Evolutionary conservation across 2,797 vertebrate species (phyloP), one percentile per base, ranked within the genome.

Genomic region (Mustela erminea): DNA sequence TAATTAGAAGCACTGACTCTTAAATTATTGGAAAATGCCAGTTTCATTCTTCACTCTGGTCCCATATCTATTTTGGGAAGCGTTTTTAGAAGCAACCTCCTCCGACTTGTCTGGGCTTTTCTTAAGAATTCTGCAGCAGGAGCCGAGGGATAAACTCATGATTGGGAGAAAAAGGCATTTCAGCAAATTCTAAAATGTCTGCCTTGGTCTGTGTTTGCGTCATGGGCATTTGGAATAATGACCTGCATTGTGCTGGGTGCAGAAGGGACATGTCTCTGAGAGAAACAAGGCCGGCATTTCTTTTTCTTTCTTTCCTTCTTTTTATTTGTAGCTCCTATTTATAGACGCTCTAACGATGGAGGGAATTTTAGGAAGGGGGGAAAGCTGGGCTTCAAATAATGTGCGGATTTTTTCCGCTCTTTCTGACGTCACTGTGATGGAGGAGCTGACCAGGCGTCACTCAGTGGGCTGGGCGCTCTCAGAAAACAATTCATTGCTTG

Each of bases 221-320:
- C 97, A 96, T 86, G 97, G 96, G 88, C 96, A 96, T 98, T 98
- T 52, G 95, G 56, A 93, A 97, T 98, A 98, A 98, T 95, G 98
- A 97, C 95, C 72, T 35, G 89, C 72, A 97, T 98, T 98, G 98
- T 98, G 95, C 95, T 88, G 95, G 93, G 97, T 93, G 98, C 97
- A 98, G 97, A 98, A 97, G 97, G 68, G 98, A 94, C 78, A 77
- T 96, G 96, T 96, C 96, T 97, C 84, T 62, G 92, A 94, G 89
- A 94, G 96, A 95, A 96, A 98, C 98, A 98, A 98, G 97, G 97
- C 96, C 2, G 66, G 80, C 86, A 58, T 98, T 98, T 98, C 88
- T 78, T 54, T 64, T 35, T 49, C 21, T 66, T 56, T 49, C 11
- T 68, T 54, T 23, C 23, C n/a, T 52, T 62, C 70, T 58, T 75